Percentiles rank a stretch among this genome's conserved stretches.
These are phyloP conservation scores for Phortica variegata DNA, from an alignment of 1,140 invertebrate species.

Conservation along the genomic window DNA sequence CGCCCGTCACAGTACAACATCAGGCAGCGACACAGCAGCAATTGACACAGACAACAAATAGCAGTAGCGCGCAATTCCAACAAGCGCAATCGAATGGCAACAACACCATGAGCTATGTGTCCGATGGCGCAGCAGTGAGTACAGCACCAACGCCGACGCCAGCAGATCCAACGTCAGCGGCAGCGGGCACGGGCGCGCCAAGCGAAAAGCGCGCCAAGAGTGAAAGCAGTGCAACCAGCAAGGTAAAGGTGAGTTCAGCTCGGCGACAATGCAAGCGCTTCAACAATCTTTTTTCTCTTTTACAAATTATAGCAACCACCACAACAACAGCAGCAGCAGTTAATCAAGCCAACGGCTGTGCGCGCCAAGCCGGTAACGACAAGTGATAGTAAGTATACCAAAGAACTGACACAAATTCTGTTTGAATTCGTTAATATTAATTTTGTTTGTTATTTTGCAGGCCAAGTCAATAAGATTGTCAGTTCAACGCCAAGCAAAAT, in stretches of 20 bases:
- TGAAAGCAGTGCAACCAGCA: slow-evolving; percentile 56
- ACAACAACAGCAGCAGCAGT: slow-evolving; percentile 56
- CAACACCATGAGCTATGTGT: slow-evolving; percentile 40
- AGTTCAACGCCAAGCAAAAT: slow-evolving; percentile 57
- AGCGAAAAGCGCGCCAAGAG: slow-evolving; percentile 72
- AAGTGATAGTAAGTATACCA: slow-evolving; percentile 36
- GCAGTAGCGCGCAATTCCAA: slow-evolving; percentile 31
- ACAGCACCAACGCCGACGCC: slow-evolving; percentile 58
- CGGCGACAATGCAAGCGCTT: too few relatives aligned
- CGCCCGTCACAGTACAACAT: slow-evolving; percentile 58
- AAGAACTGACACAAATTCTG: neutral
- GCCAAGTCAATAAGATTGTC: slow-evolving; percentile 50
- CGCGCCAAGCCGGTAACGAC: slow-evolving; percentile 64
- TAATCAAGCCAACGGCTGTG: slow-evolving; percentile 74
- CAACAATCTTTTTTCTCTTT: neutral
- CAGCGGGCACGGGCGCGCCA: slow-evolving; percentile 65
- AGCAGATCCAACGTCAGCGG: slow-evolving; percentile 49
- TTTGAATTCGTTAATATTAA: neutral
- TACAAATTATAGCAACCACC: neutral
- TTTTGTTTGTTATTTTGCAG: slow-evolving; percentile 15
- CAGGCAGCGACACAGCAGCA: slow-evolving; percentile 28
- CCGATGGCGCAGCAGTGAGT: slow-evolving; percentile 37
- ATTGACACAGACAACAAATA: slow-evolving; percentile 9
- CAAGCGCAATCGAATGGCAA: slow-evolving; percentile 40
- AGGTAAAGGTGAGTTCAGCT: slow-evolving; percentile 42